A percentile compares a stretch with the other conserved stretches of the same genome.
Conservation (phyloP, 2,888 invertebrate genomes). For the Rhopalosiphum nymphaeae region DNA sequence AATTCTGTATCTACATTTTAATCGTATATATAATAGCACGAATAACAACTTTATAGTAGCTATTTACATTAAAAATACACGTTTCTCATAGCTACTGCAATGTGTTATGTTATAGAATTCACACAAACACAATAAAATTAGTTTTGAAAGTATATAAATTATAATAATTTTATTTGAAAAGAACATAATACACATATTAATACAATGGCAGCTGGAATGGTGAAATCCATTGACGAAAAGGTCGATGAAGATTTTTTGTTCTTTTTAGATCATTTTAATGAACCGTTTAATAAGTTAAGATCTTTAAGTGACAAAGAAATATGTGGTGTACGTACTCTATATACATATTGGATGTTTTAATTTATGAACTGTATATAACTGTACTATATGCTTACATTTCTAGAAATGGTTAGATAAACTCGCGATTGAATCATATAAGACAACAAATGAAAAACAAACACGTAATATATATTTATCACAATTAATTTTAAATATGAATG, state of each 20-base stretch:
- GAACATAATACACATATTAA: not conserved
- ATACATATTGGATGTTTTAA: not conserved
- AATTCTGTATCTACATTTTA: not conserved
- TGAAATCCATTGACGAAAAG: not conserved
- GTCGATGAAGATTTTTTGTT: constrained; percentile 35
- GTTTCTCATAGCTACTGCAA: constrained; percentile 22
- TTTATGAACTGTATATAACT: not conserved
- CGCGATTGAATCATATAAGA: constrained; percentile 2
- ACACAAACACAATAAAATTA: not conserved
- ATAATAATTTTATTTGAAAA: not conserved
- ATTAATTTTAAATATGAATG: constrained; percentile 38
- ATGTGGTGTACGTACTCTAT: constrained; percentile 28
- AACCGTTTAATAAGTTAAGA: not conserved
- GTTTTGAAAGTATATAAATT: not conserved
- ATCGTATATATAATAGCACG: not conserved
- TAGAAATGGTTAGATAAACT: constrained; percentile 56
- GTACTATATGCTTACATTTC: not conserved
- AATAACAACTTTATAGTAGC: not conserved
- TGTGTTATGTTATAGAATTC: not conserved
- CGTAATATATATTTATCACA: constrained; percentile 54
- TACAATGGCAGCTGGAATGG: not conserved
- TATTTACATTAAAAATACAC: not conserved
- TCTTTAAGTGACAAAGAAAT: constrained; percentile 34
- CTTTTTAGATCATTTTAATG: constrained; percentile 32
- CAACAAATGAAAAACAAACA: not conserved